Percentiles rank a stretch among this genome's conserved stretches.
Evolutionary conservation across 2,113 vertebrate species (phyloP).

Genomic region (Cebus imitator): DNA sequence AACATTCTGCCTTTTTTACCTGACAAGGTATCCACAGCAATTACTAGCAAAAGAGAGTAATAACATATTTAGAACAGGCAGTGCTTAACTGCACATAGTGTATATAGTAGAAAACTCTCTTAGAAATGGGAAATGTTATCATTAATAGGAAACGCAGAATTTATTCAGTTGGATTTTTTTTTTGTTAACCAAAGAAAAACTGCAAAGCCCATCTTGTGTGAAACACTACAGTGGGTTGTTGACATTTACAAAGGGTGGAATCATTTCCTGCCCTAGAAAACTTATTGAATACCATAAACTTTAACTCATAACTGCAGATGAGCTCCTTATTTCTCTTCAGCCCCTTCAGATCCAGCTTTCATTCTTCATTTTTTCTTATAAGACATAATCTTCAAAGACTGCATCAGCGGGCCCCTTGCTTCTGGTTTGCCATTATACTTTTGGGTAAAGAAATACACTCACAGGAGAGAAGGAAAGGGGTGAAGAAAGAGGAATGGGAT

Average conservation of each 20-base stretch:
- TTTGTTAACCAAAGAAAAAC: background rate
- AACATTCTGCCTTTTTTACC: slow-evolving; percentile 55
- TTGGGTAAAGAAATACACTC: background rate
- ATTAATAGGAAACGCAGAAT: background rate
- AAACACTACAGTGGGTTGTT: background rate
- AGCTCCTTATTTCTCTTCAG: background rate
- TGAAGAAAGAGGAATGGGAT: background rate
- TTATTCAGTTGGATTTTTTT: background rate
- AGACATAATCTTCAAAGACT: background rate
- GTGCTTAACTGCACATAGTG: background rate
- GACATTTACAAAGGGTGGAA: background rate
- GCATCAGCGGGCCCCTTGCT: accelerated
- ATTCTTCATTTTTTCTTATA: accelerated
- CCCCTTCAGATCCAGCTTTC: background rate
- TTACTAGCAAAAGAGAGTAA: slow-evolving; percentile 57
- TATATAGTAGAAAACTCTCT: background rate
- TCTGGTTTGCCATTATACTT: background rate
- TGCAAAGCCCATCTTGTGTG: background rate
- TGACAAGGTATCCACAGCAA: slow-evolving; percentile 43
- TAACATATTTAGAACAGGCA: background rate
- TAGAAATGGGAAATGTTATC: background rate
- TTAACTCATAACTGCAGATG: background rate
- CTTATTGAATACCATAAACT: background rate
- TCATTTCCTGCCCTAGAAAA: background rate
- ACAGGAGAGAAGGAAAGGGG: background rate